Evolutionary conservation across 2,113 vertebrate species (phyloP).

Genomic region (Nesoenas mayeri): DNA sequence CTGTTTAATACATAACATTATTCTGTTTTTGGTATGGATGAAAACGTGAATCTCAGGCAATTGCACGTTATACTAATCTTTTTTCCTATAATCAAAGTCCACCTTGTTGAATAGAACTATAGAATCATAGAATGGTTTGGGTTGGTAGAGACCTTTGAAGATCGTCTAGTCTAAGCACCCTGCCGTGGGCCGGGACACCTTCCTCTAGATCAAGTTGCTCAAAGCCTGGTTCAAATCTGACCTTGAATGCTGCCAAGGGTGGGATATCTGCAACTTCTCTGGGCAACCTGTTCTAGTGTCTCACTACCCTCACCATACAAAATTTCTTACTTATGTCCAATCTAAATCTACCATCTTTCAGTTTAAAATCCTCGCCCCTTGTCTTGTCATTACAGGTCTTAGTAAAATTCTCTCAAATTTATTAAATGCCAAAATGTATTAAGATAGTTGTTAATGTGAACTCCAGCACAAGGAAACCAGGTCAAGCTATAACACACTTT

Average conservation of each 20-base stretch:
- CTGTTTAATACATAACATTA: not conserved
- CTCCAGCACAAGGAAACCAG: not conserved
- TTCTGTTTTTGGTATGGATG: not conserved
- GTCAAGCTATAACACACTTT: not conserved
- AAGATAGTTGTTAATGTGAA: not conserved
- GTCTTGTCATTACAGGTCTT: not conserved
- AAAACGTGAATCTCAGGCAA: not conserved
- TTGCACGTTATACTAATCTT: not conserved
- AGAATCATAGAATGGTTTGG: not conserved
- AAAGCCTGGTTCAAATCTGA: not conserved
- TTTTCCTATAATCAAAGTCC: not conserved
- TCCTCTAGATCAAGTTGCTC: not conserved
- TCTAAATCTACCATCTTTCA: not conserved
- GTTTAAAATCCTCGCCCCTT: not conserved
- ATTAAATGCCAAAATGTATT: not conserved
- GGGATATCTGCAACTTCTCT: not conserved
- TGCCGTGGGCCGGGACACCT: not conserved
- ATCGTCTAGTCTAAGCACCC: fast-evolving
- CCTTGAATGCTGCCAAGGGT: not conserved
- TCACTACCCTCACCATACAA: not conserved
- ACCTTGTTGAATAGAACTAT: not conserved
- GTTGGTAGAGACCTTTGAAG: not conserved
- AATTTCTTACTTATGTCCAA: not conserved
- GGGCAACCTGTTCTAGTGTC: not conserved
- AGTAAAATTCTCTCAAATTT: not conserved